Base-by-base conservation (phyloP, 92 coral and sea anemone species). In the Zoanthus sansibaricus region DNA sequence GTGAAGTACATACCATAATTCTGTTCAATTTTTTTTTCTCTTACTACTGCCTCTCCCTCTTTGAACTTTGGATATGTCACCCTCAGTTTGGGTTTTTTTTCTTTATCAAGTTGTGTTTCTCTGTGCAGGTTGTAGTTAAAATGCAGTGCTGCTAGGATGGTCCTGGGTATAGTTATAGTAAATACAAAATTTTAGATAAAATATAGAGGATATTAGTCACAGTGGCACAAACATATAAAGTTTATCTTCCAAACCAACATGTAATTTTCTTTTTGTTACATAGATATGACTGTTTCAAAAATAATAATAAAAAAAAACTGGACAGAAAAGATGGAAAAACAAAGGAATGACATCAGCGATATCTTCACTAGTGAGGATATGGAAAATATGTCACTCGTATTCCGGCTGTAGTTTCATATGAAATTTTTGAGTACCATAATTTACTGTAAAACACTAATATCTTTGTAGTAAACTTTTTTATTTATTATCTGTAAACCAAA, bases 121-220 rank as follows among this genome's bases (percentile, higher is more conserved):
- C 92, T 68, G 44, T 86, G 16, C 58, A 86, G 76, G 83, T 90
- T 86, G 46, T 90, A 90, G 68, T 90, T 90, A 32, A 90, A 90
- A 54, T 90, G 92, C 18, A 90, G 48, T 10, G 92, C 92, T 12
- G 92, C 79, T 20, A 90, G 86, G 45, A 86, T 86, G 45, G 89
- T 77, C 83, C 92, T 90, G 82, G 68, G 52, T 74, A 71, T 13
- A 9, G 44, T 32, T 14, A 17, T 30, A 58, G 58, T 6, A 21
- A 77, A 54, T 37, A 6, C 3, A 58, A 58, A 20, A 70, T 48
- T 33, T 33, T 37, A 73, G 56, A 44, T 15, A 73, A 73, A 0
- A 37, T 73, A 16, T 5, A 17, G 12, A 6, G 32, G 77, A 46
- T 10, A 10, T 33, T 32, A 20, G 47, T 70, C 32, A 33, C 47